Conservation (phyloP, 2,888 invertebrate species). For the Acrocyrtus sp. region DNA sequence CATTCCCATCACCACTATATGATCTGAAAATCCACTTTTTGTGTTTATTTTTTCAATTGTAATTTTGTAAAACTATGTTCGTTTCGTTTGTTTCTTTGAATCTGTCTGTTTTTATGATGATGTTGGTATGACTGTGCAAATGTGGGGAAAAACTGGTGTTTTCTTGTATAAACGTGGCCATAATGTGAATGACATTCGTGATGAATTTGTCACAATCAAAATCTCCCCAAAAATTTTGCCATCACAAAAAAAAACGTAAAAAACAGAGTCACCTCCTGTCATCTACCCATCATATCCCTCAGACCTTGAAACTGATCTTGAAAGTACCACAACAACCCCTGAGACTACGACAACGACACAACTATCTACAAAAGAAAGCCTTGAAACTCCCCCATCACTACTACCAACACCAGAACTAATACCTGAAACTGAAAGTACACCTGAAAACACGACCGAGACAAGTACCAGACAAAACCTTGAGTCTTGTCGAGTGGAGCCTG, state of each 20-base stretch:
- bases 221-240: constrained; percentile 11
- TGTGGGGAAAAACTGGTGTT: constrained; percentile 4
- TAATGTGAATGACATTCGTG: constrained; percentile 14
- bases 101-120: neutral
- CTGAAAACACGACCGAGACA: neutral
- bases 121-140: constrained; percentile 37
- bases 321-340: constrained; percentile 2
- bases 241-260: constrained; percentile 5
- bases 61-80: neutral
- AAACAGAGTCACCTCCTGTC: constrained; percentile 31
- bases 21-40: neutral
- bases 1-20: neutral
- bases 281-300: constrained; percentile 46
- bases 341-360: neutral
- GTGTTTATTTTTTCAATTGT: constrained; percentile 7
- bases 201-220: constrained; percentile 11
- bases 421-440: neutral
- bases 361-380: neutral
- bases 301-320: constrained; percentile 42
- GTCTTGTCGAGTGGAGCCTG: too few relatives aligned
- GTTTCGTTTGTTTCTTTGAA: neutral
- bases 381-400: neutral
- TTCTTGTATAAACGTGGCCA: constrained; percentile 10
- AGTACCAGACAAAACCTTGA: too few relatives aligned
- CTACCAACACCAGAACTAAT: neutral